Conservation (phyloP, 2,113 vertebrate genomes). For the Anser cygnoides region DNA sequence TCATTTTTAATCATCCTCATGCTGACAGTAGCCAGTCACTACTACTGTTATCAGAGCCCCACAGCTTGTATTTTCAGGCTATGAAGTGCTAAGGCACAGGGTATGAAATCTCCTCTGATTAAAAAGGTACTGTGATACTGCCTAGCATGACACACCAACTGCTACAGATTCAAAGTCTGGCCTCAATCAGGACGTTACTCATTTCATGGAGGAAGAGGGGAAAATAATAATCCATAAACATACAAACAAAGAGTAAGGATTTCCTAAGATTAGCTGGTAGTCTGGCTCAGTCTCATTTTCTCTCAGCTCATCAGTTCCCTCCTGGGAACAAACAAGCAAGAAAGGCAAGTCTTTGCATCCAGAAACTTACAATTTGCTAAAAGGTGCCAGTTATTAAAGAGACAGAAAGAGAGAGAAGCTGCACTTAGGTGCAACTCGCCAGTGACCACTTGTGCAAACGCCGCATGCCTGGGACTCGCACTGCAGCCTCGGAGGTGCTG, state of each 20-base stretch:
- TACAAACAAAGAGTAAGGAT: background rate
- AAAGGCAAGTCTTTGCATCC: background rate
- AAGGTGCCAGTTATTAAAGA: background rate
- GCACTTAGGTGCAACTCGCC: background rate
- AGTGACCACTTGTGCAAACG: background rate
- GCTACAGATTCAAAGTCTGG: background rate
- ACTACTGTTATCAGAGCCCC: slow-evolving; percentile 15
- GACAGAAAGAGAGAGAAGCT: background rate
- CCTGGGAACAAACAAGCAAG: background rate
- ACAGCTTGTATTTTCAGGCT: background rate
- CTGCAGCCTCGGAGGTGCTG: background rate
- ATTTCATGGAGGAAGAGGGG: background rate
- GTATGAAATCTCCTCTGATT: slow-evolving; percentile 14
- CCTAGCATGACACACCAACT: background rate
- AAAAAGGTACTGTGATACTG: background rate
- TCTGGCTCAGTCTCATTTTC: background rate
- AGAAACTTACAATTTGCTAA: background rate
- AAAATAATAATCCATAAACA: background rate
- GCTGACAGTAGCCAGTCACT: slow-evolving; percentile 31
- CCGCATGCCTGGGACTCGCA: background rate
- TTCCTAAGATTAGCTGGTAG: background rate
- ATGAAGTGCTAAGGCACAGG: background rate
- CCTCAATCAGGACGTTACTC: background rate
- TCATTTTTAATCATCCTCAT: slow-evolving; percentile 27
- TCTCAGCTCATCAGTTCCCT: background rate